Evolutionary conservation across 2,888 invertebrate species (phyloP).

Genomic region (Drosophila rellima): DNA sequence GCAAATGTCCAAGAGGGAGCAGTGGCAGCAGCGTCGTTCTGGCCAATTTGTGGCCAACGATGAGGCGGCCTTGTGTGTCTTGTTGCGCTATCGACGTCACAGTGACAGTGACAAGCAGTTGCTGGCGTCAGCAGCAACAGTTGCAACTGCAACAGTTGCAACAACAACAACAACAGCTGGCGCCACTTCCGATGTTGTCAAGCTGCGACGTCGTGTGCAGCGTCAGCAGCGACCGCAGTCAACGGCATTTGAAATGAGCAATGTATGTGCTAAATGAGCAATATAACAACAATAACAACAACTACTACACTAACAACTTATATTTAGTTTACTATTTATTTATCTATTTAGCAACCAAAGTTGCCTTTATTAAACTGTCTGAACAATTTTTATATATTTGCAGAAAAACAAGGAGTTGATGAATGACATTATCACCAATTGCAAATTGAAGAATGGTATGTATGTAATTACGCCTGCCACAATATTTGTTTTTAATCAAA

Average conservation of each 20-base stretch:
- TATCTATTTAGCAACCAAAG: constrained; percentile 2
- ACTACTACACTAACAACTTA: constrained; percentile 6
- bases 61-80: constrained; percentile 73
- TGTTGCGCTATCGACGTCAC: constrained; percentile 72
- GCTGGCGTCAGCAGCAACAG: constrained; percentile 16
- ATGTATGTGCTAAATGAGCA: constrained; percentile 54
- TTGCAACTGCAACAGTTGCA: constrained; percentile 14
- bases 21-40: constrained; percentile 73
- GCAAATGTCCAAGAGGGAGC: constrained; percentile 26
- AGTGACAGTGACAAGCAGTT: constrained; percentile 41
- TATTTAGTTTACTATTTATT: neutral
- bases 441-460: constrained; percentile 90
- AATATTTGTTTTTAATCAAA: constrained; percentile 28
- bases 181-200: constrained; percentile 57
- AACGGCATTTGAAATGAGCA: constrained; percentile 69
- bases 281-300: constrained; percentile 21
- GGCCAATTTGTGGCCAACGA: constrained; percentile 80
- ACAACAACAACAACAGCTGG: constrained; percentile 32
- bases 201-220: constrained; percentile 54
- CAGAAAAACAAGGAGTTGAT: constrained; percentile 92
- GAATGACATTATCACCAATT: constrained; percentile 90
- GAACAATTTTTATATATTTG: constrained; percentile 81
- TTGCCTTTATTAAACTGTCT: neutral
- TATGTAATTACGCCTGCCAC: constrained; percentile 83
- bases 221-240: constrained; percentile 69